Base-by-base conservation (phyloP, 1,140 invertebrate genomes). In the Odontomachus brunneus region DNA sequence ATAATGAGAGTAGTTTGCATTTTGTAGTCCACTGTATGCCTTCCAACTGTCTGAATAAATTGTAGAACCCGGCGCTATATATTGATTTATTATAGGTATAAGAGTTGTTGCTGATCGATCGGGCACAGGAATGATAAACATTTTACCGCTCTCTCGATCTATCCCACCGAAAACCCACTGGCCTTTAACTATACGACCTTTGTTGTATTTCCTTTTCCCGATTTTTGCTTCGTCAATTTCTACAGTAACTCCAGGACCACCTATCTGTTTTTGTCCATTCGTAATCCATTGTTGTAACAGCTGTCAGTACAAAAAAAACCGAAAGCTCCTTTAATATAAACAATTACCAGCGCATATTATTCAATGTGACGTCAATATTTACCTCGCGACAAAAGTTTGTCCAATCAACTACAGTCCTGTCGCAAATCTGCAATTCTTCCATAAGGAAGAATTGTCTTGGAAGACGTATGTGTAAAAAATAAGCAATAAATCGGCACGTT, bases 161-260 rank as follows among this genome's bases (percentile, higher is more conserved):
- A 48, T 48, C 14, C 33, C 62, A 44, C 62, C 62, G 4, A 65
- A 65, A 65, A 65, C 11, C 62, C 62, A 65, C 38, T 65, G 29
- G 14, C 12, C 33, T 65, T 44, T 19, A 65, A 65, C 0, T 5
- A 44, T 1, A 9, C 62, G 62, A 4, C 33, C 33, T 65, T 44
- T 65, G 14, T 65, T 65, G 12, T 65, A 22, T 22, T 65, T 65
- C 15, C 33, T 65, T 3, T 11, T 62, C 5, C n/a, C 19, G 19
- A 65, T 1, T 33, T 33, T 33, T 33, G 29, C 29, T 33, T 33
- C 29, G 2, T 5, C 29, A 5, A 2, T 33, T 33, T 65, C n/a
- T 1, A 65, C 62, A 22, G 38, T 22, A 22, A 65, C 33, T 65
- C n/a, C 29, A 0, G 11, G 19, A 14, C 33, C 33, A 2, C 29